A percentile compares a stretch with the other conserved stretches of the same genome.
These are phyloP conservation scores for Geotrupes spiniger DNA, from an alignment of 2,888 invertebrate species.

Conservation along the genomic window DNA sequence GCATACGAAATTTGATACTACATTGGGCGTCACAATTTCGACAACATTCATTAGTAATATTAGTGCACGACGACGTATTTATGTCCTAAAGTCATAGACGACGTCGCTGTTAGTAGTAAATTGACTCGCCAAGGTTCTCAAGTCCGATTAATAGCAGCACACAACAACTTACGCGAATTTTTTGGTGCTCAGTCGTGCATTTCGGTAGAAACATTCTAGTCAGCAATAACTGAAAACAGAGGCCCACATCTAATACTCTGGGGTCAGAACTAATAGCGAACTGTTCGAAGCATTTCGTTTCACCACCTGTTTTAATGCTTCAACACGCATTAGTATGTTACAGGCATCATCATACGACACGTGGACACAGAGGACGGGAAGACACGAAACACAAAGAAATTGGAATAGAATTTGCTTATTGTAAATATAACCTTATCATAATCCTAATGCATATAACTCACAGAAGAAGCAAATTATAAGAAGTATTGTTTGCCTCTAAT, in stretches of 20 bases:
- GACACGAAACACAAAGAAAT: background rate
- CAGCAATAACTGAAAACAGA: slow-evolving; percentile 82
- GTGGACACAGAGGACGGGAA: background rate
- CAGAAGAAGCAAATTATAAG: too few relatives aligned
- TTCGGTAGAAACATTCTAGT: slow-evolving; percentile 84
- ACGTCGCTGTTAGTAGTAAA: slow-evolving; percentile 2
- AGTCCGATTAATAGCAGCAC: slow-evolving; percentile 10
- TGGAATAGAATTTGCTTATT: too few relatives aligned
- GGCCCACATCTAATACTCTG: slow-evolving; percentile 32
- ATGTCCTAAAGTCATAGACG: background rate
- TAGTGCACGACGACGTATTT: too few relatives aligned
- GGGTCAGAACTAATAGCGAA: too few relatives aligned
- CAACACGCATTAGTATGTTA: slow-evolving; percentile 24
- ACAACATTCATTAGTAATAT: too few relatives aligned
- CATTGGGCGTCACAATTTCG: too few relatives aligned
- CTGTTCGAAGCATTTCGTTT: too few relatives aligned
- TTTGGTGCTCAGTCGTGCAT: slow-evolving; percentile 82
- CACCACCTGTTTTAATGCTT: too few relatives aligned
- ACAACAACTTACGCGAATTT: slow-evolving; percentile 80
- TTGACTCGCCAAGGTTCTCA: background rate
- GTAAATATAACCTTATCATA: too few relatives aligned
- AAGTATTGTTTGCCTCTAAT: too few relatives aligned
- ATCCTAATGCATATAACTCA: too few relatives aligned
- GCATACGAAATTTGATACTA: too few relatives aligned
- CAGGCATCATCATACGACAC: background rate